Evolutionary conservation across 2,797 vertebrate genomes (phyloP).

Genomic region (Molossus molossus): DNA sequence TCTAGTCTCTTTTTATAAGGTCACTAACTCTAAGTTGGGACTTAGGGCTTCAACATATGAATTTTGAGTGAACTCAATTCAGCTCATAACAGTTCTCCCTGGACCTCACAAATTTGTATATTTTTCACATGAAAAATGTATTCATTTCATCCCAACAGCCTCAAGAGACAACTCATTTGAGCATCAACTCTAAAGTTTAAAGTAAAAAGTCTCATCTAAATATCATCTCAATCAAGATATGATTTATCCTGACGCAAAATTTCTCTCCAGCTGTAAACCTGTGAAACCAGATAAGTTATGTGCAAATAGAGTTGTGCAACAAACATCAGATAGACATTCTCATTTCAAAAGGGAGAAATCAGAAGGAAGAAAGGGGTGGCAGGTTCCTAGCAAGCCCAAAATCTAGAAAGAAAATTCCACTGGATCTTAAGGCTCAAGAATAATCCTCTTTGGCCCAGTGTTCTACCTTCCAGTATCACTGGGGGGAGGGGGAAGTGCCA

Average conservation of each 20-base stretch:
- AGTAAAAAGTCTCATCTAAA: background rate
- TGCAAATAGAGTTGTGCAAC: background rate
- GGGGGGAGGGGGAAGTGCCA: accelerated
- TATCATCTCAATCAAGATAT: background rate
- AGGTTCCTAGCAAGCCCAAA: background rate
- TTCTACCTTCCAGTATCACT: background rate
- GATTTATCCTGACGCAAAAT: conserved; percentile 8
- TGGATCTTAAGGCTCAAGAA: background rate
- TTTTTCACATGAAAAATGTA: background rate
- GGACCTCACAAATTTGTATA: background rate
- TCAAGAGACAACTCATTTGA: background rate
- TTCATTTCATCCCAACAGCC: background rate
- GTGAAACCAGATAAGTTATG: background rate
- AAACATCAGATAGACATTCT: background rate
- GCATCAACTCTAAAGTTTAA: background rate
- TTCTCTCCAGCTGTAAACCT: background rate
- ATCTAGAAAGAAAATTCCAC: background rate
- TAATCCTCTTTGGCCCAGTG: background rate
- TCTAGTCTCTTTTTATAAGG: background rate
- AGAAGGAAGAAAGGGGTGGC: background rate
- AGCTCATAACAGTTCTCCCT: background rate
- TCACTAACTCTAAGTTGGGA: background rate
- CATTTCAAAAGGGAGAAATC: background rate
- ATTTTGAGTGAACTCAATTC: background rate
- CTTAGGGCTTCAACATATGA: background rate